phyloP scores from a whole-genome alignment of 2,113 vertebrate species.

The Baryphthengus martii region DNA sequence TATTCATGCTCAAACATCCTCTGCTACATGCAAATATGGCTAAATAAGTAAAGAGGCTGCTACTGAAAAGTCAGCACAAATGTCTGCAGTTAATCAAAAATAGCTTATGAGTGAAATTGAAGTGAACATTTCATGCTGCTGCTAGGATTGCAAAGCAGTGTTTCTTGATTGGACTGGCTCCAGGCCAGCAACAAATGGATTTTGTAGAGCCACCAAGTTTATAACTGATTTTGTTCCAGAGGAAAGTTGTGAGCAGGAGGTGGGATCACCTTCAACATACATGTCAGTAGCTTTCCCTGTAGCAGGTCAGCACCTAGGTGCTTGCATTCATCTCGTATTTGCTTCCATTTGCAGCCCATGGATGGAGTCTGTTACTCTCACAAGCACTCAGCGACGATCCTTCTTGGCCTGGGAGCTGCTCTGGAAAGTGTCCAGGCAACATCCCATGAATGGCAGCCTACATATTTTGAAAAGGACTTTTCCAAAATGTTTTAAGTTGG shows the following conservation, averaged over 20 bases:
- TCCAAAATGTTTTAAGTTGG: background rate
- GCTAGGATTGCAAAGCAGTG: background rate
- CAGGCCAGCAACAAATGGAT: background rate
- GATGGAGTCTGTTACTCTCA: background rate
- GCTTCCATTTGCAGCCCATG: background rate
- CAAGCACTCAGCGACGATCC: background rate
- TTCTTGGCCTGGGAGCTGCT: background rate
- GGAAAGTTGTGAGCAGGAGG: background rate
- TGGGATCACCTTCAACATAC: rapidly evolving
- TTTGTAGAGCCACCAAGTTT: background rate
- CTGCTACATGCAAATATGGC: background rate
- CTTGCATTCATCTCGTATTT: background rate
- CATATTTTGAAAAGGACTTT: constrained; percentile 11
- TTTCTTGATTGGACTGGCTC: background rate
- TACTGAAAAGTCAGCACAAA: background rate
- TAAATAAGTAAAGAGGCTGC: background rate
- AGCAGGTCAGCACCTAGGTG: background rate
- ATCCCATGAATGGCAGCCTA: background rate
- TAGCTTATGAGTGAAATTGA: background rate
- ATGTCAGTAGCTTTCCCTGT: rapidly evolving
- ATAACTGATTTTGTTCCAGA: background rate
- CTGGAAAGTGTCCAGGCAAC: background rate
- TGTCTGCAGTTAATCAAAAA: constrained; percentile 15
- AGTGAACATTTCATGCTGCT: background rate
- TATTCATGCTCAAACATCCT: background rate